Evolutionary conservation across 2,888 invertebrate species (phyloP).

Genomic region (Himalopsyche kuldschensis): DNA sequence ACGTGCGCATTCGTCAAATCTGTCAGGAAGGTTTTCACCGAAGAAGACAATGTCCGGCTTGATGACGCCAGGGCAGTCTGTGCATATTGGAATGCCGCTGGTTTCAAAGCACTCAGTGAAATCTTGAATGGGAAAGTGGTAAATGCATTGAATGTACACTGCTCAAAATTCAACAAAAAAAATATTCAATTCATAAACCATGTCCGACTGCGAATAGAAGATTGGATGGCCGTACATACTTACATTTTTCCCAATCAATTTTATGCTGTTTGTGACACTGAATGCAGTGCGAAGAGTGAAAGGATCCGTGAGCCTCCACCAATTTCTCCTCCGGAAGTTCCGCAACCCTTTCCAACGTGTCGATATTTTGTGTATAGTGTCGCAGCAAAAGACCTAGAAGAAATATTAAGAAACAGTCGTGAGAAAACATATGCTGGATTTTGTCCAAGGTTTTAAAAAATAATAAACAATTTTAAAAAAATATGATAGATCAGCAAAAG

Average conservation of each 20-base stretch:
- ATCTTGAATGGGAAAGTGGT: slow-evolving; percentile 21
- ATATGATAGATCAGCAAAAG: no score
- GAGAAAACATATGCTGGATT: not conserved
- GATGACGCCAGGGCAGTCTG: slow-evolving; percentile 74
- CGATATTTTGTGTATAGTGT: slow-evolving; percentile 91
- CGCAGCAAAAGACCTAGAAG: slow-evolving; percentile 62
- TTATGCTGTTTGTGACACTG: slow-evolving; percentile 72
- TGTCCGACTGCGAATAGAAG: not conserved
- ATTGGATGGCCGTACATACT: not conserved
- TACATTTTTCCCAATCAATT: slow-evolving; percentile 85
- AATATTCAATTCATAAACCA: no score
- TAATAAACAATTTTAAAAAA: no score
- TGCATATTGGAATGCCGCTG: slow-evolving; percentile 77
- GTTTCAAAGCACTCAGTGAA: slow-evolving; percentile 70
- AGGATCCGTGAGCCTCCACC: slow-evolving; percentile 95
- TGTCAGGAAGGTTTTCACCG: slow-evolving; percentile 83
- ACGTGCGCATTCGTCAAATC: slow-evolving; percentile 70
- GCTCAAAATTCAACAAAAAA: no score
- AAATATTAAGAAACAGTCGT: not conserved
- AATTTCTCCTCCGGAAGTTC: slow-evolving; percentile 81
- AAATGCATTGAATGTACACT: not conserved
- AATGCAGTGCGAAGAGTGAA: slow-evolving; percentile 84
- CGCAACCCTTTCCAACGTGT: slow-evolving; percentile 86
- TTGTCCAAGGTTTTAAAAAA: no score
- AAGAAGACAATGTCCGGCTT: slow-evolving; percentile 97